phyloP scores from a whole-genome alignment of 2,888 invertebrate genomes.

The Portevinia maculata region DNA sequence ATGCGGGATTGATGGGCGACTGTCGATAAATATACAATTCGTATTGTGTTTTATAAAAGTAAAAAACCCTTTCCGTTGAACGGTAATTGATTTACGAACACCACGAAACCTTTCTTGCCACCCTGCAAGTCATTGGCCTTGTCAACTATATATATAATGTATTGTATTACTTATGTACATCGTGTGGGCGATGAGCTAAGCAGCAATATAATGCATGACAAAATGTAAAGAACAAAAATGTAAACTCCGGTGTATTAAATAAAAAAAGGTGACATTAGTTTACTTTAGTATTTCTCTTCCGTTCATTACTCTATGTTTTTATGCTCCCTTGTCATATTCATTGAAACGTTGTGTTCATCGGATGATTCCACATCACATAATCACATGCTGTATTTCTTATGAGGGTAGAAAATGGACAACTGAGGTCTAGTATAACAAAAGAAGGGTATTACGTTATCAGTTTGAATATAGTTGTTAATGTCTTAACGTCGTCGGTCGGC shows the following conservation, averaged over 20 bases:
- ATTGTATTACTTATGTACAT: neutral
- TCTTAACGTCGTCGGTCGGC: conserved; percentile 17
- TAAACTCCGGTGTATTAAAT: conserved; percentile 14
- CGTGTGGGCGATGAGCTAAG: conserved; percentile 3
- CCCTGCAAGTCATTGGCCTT: conserved; percentile 15
- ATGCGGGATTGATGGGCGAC: neutral
- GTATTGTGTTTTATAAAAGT: conserved; percentile 6
- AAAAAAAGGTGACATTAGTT: conserved; percentile 36
- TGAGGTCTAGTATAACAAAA: neutral
- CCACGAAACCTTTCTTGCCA: conserved; percentile 8
- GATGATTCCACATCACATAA: too few species aligned
- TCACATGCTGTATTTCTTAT: conserved; percentile 19
- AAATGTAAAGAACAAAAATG: conserved; percentile 11
- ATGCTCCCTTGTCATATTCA: conserved; percentile 24
- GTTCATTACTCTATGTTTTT: conserved; percentile 9
- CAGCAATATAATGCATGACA: conserved; percentile 4
- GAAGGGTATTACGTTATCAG: conserved; percentile 33
- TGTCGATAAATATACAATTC: conserved; percentile 8
- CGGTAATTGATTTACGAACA: conserved; percentile 48
- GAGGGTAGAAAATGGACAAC: conserved; percentile 30
- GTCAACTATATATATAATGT: conserved; percentile 12
- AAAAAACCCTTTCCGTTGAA: conserved; percentile 16
- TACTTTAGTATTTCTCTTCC: conserved; percentile 5
- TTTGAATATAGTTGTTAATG: conserved; percentile 24
- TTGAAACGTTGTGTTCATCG: conserved; percentile 2